Base-by-base conservation (phyloP, 2,113 vertebrate genomes). In the Coryphaenoides rupestris region DNA sequence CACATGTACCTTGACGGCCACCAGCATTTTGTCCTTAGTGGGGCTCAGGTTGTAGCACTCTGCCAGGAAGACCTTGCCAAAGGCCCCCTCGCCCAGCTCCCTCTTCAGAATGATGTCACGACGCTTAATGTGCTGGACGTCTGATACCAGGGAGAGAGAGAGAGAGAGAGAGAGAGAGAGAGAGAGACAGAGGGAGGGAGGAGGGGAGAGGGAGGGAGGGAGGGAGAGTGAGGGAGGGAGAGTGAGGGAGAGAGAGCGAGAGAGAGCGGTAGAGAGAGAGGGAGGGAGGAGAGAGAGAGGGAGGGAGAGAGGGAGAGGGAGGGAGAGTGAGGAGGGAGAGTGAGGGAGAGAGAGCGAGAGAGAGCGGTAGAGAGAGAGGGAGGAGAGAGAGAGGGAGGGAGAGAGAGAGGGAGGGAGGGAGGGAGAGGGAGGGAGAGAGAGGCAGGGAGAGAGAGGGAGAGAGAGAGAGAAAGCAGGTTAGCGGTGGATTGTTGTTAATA, bases 11-110 rank as follows among this genome's bases (percentile, higher is more conserved):
- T 95, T 95, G 77, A 95, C 94, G 22, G 94, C 94, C 74, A 96
- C 94, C 4, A 95, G 91, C 93, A 95, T 95, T 87, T 95, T 96
- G 90, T 96, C 93, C 21, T 96, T 95, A 79, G 93, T 94, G 61
- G 94, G 93, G 73, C 93, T 95, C 85, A 96, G 91, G 82, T 96
- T 95, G 86, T 95, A 96, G 84, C 94, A 95, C 81, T 96, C 94
- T 5, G 94, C 94, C 85, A 96, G 90, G 87, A 96, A 96, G 58
- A 96, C 94, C 86, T 96, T 96, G 55, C 94, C 94, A 60, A 96
- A 96, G 72, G 94, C 94, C 69, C 94, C 94, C 82, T 96, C 94
- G 0, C 94, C 94, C 66, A 96, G 90, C 70, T 96, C 94, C 62
- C 94, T 88, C 87, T 95, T 95, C 86, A 96, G 69, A 76, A 95